Percentiles rank a stretch among this genome's conserved stretches.
Evolutionary conservation across 35 echinoderm and acorn worm species (phyloP).

Genomic region (Patiria miniata): DNA sequence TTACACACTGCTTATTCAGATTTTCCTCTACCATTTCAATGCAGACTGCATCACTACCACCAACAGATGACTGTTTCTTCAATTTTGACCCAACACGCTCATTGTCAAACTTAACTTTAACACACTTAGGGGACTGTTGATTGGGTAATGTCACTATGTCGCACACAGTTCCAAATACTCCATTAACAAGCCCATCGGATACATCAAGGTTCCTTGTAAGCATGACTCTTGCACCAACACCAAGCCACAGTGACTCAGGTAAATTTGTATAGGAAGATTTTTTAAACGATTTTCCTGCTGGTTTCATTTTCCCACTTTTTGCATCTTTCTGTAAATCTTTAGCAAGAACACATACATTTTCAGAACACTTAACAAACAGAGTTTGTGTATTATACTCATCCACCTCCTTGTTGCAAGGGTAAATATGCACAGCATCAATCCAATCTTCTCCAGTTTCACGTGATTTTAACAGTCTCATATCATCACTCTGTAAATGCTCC

Average conservation of each 20-base stretch:
- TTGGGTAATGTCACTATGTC: constrained; percentile 6
- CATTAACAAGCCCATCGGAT: too few species aligned
- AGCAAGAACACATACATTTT: neutral
- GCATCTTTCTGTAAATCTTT: neutral
- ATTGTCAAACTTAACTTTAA: constrained; percentile 62
- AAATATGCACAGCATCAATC: too few species aligned
- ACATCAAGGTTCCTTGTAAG: too few species aligned
- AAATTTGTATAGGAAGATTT: neutral
- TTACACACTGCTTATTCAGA: too few species aligned
- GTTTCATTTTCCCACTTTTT: neutral
- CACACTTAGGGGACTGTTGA: constrained; percentile 12
- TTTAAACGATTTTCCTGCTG: neutral
- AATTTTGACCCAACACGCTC: constrained; percentile 24
- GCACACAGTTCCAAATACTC: constrained; percentile 39
- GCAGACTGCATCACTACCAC: neutral
- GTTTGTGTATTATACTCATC: constrained; percentile 14
- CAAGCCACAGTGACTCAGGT: neutral
- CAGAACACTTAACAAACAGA: neutral
- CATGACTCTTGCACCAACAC: too few species aligned
- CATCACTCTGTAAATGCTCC: neutral
- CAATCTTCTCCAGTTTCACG: too few species aligned
- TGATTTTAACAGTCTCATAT: neutral
- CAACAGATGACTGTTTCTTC: neutral
- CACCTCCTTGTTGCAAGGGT: too few species aligned
- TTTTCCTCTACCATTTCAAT: neutral